These are phyloP conservation scores for Brachystomella parvula DNA, from an alignment of 1,140 invertebrate genomes.

Conservation along the genomic window DNA sequence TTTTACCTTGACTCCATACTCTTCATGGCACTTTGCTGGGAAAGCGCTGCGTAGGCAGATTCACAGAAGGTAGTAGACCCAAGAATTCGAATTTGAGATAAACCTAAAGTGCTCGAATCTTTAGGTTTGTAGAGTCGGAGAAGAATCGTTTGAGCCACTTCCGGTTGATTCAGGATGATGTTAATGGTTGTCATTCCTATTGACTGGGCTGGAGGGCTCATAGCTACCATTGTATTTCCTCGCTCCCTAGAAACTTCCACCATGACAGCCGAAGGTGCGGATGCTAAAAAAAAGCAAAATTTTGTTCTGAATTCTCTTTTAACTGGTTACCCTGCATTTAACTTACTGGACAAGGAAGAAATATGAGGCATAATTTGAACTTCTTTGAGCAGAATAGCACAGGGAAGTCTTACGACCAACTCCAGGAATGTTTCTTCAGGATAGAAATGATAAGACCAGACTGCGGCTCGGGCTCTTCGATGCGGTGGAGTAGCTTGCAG, in stretches of 20 bases:
- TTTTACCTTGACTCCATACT: conserved; percentile 33
- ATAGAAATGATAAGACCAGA: conserved; percentile 89
- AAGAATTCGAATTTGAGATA: conserved; percentile 76
- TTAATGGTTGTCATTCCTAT: conserved; percentile 77
- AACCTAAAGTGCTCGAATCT: conserved; percentile 75
- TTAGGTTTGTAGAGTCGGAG: conserved; percentile 69
- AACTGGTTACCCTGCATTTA: conserved; percentile 1
- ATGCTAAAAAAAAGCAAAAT: conserved; percentile 40
- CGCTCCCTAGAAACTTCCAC: conserved; percentile 61
- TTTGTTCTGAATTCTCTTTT: not conserved
- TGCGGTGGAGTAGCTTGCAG: conserved; percentile 64
- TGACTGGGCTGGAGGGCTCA: conserved; percentile 64
- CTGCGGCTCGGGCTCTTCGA: conserved; percentile 69
- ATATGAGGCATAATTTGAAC: conserved; percentile 81
- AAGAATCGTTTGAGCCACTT: conserved; percentile 57
- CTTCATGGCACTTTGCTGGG: conserved; percentile 28
- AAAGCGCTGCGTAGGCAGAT: conserved; percentile 41
- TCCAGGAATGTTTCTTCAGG: conserved; percentile 81
- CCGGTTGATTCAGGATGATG: conserved; percentile 66
- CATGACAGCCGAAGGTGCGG: conserved; percentile 81
- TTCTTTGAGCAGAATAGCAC: conserved; percentile 77
- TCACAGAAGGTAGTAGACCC: conserved; percentile 69
- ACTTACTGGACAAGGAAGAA: conserved; percentile 61
- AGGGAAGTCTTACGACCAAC: conserved; percentile 74
- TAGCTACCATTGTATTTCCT: conserved; percentile 48